A percentile compares a stretch with the other conserved stretches of the same genome.
Conservation (phyloP, 2,888 invertebrate genomes). For the Exephanes ischioxanthus region DNA sequence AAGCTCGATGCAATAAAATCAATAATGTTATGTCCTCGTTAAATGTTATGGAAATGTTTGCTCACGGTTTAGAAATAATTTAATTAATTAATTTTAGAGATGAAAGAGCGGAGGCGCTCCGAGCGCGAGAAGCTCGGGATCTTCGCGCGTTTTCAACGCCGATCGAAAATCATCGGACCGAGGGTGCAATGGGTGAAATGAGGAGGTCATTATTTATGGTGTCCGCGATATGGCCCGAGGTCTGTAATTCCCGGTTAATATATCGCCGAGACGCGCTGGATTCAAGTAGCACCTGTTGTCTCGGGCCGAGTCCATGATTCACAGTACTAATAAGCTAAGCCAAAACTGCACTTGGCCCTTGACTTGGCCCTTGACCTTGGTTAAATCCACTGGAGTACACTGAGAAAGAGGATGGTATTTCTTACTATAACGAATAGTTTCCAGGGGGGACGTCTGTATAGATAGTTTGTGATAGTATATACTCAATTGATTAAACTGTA, state of each 20-base stretch:
- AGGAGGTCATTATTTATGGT: slow-evolving; percentile 29
- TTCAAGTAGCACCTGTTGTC: slow-evolving; percentile 69
- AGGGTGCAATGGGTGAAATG: slow-evolving; percentile 4
- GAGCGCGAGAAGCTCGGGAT: neutral
- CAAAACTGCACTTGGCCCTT: slow-evolving; percentile 64
- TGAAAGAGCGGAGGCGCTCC: neutral
- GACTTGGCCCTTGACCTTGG: neutral
- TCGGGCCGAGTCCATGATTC: slow-evolving; percentile 51
- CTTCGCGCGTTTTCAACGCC: slow-evolving; percentile 43
- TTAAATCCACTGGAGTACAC: too few species aligned
- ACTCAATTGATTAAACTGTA: too few species aligned
- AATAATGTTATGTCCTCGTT: slow-evolving; percentile 8
- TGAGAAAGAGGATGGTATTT: too few species aligned
- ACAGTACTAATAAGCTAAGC: slow-evolving; percentile 66
- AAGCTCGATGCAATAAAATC: slow-evolving; percentile 42
- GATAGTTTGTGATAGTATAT: too few species aligned
- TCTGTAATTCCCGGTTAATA: slow-evolving; percentile 62
- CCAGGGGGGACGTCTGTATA: too few species aligned
- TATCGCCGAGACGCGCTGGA: slow-evolving; percentile 60
- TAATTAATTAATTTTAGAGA: neutral
- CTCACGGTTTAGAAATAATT: neutral
- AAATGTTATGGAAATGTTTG: neutral
- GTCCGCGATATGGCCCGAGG: slow-evolving; percentile 26
- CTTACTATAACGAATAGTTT: too few species aligned
- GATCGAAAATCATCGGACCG: slow-evolving; percentile 35